Percentiles rank a stretch among this genome's conserved stretches.
These are phyloP conservation scores for Sinodicranocentrus sp. DNA, from an alignment of 2,888 invertebrate species.

Conservation along the genomic window DNA sequence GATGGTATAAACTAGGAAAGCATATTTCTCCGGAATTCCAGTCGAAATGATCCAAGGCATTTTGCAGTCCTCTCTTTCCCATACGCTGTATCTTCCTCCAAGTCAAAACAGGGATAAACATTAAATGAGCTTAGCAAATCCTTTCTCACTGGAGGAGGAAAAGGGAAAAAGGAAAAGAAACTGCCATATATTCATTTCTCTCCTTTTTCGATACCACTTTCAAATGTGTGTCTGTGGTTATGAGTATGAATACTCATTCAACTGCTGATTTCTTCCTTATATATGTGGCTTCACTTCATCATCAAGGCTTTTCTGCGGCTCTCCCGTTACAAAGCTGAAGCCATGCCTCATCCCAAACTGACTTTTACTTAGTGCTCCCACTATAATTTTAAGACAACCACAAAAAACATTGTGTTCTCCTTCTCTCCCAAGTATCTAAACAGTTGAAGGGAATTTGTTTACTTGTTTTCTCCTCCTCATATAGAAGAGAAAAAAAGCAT, in stretches of 20 bases:
- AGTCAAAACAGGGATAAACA: slow-evolving; percentile 55
- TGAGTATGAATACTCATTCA: slow-evolving; percentile 51
- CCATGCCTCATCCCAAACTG: slow-evolving; percentile 60
- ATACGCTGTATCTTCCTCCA: background rate
- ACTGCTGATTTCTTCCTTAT: slow-evolving; percentile 60
- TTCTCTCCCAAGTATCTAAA: slow-evolving; percentile 15
- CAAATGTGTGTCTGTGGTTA: too few species aligned
- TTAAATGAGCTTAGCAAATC: slow-evolving; percentile 54
- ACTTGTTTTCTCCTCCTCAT: slow-evolving; percentile 13
- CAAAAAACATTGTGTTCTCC: slow-evolving; percentile 4
- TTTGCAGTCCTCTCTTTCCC: slow-evolving; percentile 36
- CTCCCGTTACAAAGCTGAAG: slow-evolving; percentile 45
- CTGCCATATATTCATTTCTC: slow-evolving; percentile 51
- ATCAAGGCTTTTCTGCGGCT: slow-evolving; percentile 65
- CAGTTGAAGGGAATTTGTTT: slow-evolving; percentile 57
- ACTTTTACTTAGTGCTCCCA: slow-evolving; percentile 52
- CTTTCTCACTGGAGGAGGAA: slow-evolving; percentile 40
- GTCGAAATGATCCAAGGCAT: slow-evolving; percentile 57
- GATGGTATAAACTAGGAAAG: slow-evolving; percentile 37
- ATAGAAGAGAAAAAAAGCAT: background rate
- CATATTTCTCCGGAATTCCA: slow-evolving; percentile 57
- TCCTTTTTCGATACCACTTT: too few species aligned
- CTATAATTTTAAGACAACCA: slow-evolving; percentile 45
- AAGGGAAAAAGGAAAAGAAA: slow-evolving; percentile 25
- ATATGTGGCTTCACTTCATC: slow-evolving; percentile 62